These are phyloP conservation scores for Epinephelus cyanopodus DNA, from an alignment of 2,113 vertebrate species.

Conservation along the genomic window DNA sequence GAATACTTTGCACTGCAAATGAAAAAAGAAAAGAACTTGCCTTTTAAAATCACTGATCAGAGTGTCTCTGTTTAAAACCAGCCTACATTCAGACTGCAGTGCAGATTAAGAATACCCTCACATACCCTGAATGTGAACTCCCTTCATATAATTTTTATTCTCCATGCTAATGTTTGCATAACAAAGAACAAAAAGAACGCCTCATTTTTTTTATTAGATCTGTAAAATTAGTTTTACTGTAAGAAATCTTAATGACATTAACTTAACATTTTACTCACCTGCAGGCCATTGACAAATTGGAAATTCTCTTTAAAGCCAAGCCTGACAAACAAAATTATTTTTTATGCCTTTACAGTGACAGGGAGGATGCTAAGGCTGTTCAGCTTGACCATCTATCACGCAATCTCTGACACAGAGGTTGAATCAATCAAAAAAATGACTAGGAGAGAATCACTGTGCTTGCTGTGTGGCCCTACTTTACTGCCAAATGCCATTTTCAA, in stretches of 20 bases:
- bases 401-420: constrained; percentile 38
- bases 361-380: constrained; percentile 39
- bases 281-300: constrained; percentile 40
- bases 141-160: constrained; percentile 39
- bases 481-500: constrained; percentile 53
- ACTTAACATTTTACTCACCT: constrained; percentile 18
- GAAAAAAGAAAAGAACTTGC: constrained; percentile 3
- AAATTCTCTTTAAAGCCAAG: constrained; percentile 7
- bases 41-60: constrained; percentile 30
- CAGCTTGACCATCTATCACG: constrained; percentile 63
- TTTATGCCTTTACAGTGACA: constrained; percentile 66
- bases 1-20: constrained; percentile 7
- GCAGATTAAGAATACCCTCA: constrained; percentile 35
- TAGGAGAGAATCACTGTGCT: constrained; percentile 13
- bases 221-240: neutral
- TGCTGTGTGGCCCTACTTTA: neutral
- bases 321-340: constrained; percentile 60
- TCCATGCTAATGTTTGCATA: constrained; percentile 16
- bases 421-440: constrained; percentile 70
- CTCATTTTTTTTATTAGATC: neutral
- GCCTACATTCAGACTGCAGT: constrained; percentile 11
- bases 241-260: constrained; percentile 27
- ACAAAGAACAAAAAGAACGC: neutral
- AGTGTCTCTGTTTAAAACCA: constrained; percentile 32
- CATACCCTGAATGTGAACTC: constrained; percentile 44